Percentiles rank a stretch among this genome's conserved stretches.
Conservation (phyloP, 2,888 invertebrate genomes). For the Synanthedon formicaeformis region DNA sequence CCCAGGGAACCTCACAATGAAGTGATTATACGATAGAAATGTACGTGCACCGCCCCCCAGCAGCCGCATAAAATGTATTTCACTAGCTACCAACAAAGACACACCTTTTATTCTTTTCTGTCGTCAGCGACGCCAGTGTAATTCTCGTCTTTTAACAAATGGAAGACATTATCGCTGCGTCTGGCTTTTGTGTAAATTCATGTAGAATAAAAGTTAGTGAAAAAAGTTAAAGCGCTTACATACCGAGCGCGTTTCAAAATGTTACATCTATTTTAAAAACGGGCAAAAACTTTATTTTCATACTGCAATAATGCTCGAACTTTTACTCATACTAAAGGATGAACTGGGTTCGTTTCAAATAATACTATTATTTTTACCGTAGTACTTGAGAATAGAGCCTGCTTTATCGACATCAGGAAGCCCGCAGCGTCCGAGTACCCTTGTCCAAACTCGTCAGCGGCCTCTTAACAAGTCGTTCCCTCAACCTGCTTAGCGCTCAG, state of each 20-base stretch:
- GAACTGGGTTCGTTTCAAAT: neutral
- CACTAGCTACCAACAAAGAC: conserved; percentile 48
- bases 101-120: conserved; percentile 56
- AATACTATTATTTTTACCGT: neutral
- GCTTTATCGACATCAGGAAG: conserved; percentile 22
- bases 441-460: conserved; percentile 24
- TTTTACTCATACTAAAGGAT: conserved; percentile 11
- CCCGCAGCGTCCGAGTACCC: conserved; percentile 22
- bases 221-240: conserved; percentile 51
- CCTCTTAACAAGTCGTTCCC: conserved; percentile 22
- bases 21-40: conserved; percentile 25
- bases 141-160: conserved; percentile 63
- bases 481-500: conserved; percentile 21
- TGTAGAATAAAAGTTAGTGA: conserved; percentile 52
- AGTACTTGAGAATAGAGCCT: neutral
- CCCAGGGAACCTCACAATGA: conserved; percentile 21
- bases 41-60: conserved; percentile 16
- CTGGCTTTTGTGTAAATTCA: conserved; percentile 62
- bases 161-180: conserved; percentile 60
- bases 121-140: conserved; percentile 46
- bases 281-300: conserved; percentile 27
- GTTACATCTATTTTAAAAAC: conserved; percentile 39
- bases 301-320: conserved; percentile 13
- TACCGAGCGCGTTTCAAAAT: conserved; percentile 39
- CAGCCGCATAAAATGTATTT: conserved; percentile 53